These are phyloP conservation scores for Philonicus albiceps DNA, from an alignment of 2,888 invertebrate genomes.

Conservation along the genomic window DNA sequence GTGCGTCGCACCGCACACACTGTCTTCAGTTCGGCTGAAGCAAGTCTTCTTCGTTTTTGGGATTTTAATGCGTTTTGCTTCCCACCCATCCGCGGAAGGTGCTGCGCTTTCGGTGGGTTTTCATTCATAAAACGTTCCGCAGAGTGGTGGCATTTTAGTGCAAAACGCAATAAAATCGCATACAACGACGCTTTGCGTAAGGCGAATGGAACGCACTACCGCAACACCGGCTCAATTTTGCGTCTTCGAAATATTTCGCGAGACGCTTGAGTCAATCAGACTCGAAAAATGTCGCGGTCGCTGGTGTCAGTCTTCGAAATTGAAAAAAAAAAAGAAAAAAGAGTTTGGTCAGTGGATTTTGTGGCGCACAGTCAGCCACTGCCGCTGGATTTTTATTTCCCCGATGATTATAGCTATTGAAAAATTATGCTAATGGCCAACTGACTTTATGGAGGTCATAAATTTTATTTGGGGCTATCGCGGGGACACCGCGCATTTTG, in stretches of 20 bases:
- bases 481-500: neutral
- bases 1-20: neutral
- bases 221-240: neutral
- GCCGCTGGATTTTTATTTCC: neutral
- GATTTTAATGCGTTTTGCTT: neutral
- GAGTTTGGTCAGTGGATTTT: neutral
- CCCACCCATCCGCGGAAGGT: neutral
- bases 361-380: neutral
- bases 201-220: too few species aligned
- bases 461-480: conserved; percentile 28
- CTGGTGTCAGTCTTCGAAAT: neutral
- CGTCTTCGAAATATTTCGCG: neutral
- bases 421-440: conserved; percentile 37
- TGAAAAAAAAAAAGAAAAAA: neutral
- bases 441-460: conserved; percentile 33
- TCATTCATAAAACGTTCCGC: conserved; percentile 12
- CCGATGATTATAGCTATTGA: conserved; percentile 34
- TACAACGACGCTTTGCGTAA: neutral
- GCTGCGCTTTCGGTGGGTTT: neutral
- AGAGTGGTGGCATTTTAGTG: neutral
- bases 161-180: neutral
- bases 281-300: neutral
- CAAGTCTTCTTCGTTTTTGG: neutral
- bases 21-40: neutral
- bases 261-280: neutral